These are phyloP conservation scores for Heterohyrax brucei DNA, from an alignment of 2,797 vertebrate species.

Conservation along the genomic window DNA sequence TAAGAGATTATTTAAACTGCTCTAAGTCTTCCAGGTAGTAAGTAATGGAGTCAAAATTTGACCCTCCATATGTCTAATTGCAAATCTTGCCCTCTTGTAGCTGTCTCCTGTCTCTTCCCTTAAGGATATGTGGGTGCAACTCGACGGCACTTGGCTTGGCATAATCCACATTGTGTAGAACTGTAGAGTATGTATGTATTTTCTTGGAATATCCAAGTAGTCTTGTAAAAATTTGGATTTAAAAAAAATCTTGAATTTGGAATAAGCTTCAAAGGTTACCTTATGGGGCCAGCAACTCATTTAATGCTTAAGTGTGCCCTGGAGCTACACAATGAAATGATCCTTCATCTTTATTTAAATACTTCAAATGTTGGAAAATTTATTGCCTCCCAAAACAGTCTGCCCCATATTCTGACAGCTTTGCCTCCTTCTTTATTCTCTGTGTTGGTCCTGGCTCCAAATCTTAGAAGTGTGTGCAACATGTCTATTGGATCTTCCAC, in stretches of 20 bases:
- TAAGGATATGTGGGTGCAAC: not conserved
- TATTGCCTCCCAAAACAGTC: not conserved
- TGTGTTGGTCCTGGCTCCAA: not conserved
- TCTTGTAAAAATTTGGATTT: slow-evolving; percentile 10
- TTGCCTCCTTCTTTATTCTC: not conserved
- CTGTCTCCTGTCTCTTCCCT: not conserved
- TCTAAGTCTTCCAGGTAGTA: not conserved
- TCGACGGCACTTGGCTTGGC: too few relatives aligned
- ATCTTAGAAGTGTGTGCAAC: slow-evolving; percentile 9
- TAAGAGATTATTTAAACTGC: slow-evolving; percentile 47
- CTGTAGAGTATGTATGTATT: not conserved
- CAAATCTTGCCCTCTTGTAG: not conserved
- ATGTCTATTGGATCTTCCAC: not conserved
- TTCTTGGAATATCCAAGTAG: slow-evolving; percentile 2
- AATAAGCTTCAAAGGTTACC: not conserved
- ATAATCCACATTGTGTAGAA: slow-evolving; percentile 16
- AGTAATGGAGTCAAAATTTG: not conserved
- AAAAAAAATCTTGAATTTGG: slow-evolving; percentile 23
- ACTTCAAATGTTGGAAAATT: not conserved
- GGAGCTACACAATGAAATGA: not conserved
- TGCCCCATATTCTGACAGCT: not conserved
- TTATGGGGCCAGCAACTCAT: not conserved
- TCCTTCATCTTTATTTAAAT: not conserved
- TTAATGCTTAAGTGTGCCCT: not conserved
- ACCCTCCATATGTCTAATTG: not conserved